Evolutionary conservation across 2,113 vertebrate genomes (phyloP).

Genomic region (Felis catus): DNA sequence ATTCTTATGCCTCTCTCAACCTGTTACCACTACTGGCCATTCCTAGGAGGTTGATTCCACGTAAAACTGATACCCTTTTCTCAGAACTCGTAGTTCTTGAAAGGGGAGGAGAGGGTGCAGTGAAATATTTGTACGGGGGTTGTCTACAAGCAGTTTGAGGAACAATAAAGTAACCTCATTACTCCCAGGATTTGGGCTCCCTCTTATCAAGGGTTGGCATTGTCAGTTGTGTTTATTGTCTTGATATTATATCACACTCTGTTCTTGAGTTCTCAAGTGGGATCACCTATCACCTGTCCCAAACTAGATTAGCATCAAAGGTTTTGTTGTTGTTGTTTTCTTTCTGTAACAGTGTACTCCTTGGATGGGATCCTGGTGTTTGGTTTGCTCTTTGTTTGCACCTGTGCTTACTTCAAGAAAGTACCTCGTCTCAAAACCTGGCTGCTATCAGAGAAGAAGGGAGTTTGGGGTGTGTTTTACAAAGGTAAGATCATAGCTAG

Average conservation of each 20-base stretch:
- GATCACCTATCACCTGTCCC: not conserved
- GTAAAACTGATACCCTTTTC: not conserved
- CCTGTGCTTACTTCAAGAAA: conserved; percentile 97
- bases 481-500: conserved; percentile 88
- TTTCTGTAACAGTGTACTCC: conserved; percentile 87
- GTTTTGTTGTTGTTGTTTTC: not conserved
- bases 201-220: not conserved
- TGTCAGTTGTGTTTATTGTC: not conserved
- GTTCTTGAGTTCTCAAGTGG: not conserved
- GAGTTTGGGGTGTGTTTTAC: conserved; percentile 97
- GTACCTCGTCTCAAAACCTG: conserved; percentile 94
- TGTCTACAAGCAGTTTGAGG: not conserved
- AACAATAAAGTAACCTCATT: not conserved
- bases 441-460: conserved; percentile 95
- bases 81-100: not conserved
- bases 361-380: conserved; percentile 96
- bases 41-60: not conserved
- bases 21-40: not conserved
- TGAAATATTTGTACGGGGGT: not conserved
- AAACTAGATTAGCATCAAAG: not conserved
- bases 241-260: not conserved
- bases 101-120: not conserved
- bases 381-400: conserved; percentile 95
- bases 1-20: not conserved
- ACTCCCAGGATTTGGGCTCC: not conserved